Conservation (phyloP, 2,797 vertebrate species). For the Psittacula echo region DNA sequence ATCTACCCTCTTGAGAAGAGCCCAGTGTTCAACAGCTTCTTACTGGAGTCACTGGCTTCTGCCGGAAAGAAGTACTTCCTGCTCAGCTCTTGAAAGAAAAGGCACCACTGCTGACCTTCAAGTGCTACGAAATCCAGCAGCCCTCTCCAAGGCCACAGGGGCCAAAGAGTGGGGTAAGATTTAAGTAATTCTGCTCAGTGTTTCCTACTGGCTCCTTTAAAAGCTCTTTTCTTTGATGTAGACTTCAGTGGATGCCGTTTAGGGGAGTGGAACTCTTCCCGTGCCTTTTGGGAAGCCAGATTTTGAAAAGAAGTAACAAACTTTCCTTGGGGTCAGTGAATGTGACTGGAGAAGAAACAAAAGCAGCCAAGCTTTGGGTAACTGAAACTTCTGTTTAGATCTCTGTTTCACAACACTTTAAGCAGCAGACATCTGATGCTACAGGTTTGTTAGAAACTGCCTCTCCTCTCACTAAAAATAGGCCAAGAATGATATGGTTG, state of each 20-base stretch:
- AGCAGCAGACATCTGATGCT: background rate
- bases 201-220: background rate
- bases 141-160: background rate
- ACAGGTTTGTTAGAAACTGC: background rate
- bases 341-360: background rate
- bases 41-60: background rate
- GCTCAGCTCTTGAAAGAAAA: background rate
- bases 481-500: background rate
- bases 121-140: background rate
- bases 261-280: background rate
- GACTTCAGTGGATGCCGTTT: background rate
- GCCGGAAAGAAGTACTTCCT: background rate
- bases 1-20: background rate
- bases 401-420: background rate
- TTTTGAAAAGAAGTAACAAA: background rate
- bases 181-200: background rate
- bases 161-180: background rate
- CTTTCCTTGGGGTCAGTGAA: background rate
- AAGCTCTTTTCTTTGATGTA: background rate
- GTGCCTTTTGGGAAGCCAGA: background rate
- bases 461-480: background rate
- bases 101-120: background rate
- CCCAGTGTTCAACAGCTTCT: background rate
- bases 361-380: background rate
- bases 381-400: background rate